Base-by-base conservation (phyloP, 1,140 invertebrate genomes). In the Adoxophyes honmai region DNA sequence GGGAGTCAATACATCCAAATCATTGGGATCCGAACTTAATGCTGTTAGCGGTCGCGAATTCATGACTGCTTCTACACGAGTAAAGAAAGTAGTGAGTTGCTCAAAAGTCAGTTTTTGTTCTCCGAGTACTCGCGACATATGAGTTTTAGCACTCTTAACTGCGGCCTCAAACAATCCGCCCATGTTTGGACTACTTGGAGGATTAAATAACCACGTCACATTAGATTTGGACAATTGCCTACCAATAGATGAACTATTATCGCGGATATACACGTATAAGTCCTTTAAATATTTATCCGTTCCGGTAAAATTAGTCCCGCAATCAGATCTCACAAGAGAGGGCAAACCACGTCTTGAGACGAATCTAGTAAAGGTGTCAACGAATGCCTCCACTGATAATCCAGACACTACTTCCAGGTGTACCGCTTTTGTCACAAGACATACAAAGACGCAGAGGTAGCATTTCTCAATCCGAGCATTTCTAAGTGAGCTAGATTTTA, bases 131-230 rank as follows among this genome's bases (percentile, higher is more conserved):
- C 60, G 38, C 14, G 28, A 35, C 16, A 82, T 38, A 21, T 73
- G 68, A 8, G 21, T 35, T 57, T 85, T 87, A n/a, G 70, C 68
- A 2, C 64, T 61, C 58, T 69, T 69, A 0, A 86, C 68, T 15
- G 75, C 60, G 7, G 70, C 44, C 60, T 87, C 83, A 68, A 75
- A 84, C 5, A 66, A 36, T 15, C 76, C 77, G 16, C 34, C 34
- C 15, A 55, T 34, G 18, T 38, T 35, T 2, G 34, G 34, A 39
- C 37, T 39, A n/a, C 13, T 15, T 16, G 37, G 37, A 15, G 54
- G 37, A 51, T 38, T 38, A 48, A 36, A 55, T 9, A 34, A 34
- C 51, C 51, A 52, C 1, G 51, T 52, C 1, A 52, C 33, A 3
- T 35, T 2, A 16, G 1, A 10, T 33, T 52, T 52, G 9, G 16